These are phyloP conservation scores for Arnoldichthys spilopterus DNA, from an alignment of 2,797 vertebrate genomes.

Conservation along the genomic window DNA sequence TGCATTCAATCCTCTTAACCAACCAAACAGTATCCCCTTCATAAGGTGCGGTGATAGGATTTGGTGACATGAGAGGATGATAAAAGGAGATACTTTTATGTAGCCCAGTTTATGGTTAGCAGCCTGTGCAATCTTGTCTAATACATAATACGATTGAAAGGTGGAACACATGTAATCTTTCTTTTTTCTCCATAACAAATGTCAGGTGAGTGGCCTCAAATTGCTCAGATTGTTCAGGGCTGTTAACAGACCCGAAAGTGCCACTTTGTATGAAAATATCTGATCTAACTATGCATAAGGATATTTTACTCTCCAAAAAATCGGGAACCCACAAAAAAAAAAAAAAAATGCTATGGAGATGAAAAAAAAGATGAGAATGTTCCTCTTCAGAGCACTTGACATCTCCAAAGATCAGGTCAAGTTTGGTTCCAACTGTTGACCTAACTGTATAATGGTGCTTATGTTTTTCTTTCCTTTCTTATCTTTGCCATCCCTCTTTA, in stretches of 20 bases:
- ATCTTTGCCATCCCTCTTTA: not conserved
- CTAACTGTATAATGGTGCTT: not conserved
- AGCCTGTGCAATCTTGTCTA: too few species aligned
- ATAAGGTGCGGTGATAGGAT: too few species aligned
- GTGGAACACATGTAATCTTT: too few species aligned
- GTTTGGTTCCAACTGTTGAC: not conserved
- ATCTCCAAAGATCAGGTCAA: constrained; percentile 7
- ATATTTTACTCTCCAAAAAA: not conserved
- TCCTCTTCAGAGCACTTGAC: constrained; percentile 8
- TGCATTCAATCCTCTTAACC: not conserved
- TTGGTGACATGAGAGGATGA: too few species aligned
- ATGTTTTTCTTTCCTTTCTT: not conserved
- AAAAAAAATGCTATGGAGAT: not conserved
- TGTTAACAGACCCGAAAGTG: not conserved
- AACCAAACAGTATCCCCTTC: not conserved
- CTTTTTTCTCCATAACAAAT: too few species aligned
- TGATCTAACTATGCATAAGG: not conserved
- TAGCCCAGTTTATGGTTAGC: too few species aligned
- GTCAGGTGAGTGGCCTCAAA: not conserved
- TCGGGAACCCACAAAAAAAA: not conserved
- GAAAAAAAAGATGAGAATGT: not conserved
- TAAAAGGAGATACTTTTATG: too few species aligned
- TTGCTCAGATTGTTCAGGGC: not conserved
- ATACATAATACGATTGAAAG: too few species aligned
- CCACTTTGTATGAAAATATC: not conserved